Evolutionary conservation across 2,888 invertebrate species (phyloP), one percentile per base, ranked within the genome.

Genomic region (Synergus gifuensis): DNA sequence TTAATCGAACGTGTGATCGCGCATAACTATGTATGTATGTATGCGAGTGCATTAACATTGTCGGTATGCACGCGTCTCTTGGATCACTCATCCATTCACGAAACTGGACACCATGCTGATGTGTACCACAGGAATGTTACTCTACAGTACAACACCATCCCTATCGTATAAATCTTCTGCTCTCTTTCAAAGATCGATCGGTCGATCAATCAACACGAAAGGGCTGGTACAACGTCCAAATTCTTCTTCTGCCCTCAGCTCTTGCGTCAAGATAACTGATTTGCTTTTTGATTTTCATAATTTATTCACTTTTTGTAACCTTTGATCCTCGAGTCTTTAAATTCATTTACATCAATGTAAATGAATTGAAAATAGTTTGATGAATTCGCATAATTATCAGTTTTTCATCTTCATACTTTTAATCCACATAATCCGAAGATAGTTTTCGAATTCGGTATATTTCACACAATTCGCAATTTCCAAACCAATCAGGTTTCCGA

Each of bases 51-150:
- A 73, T 73, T 73, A 73, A 54, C 73, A 54, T 36, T 73, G 69
- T 28, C 16, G 69, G 46, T 69, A 69, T 69, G 69, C 16, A 49
- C 69, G 42, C 49, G 64, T 66, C 42, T 66, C 64, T 66, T 42
- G 64, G 42, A 66, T 40, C 64, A 42, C 42, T 42, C 64, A 66
- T 66, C 42, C 64, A 66, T 66, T 64, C 64, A 73, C 79, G 82
- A 84, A 83, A 84, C 78, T 81, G 77, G 76, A 84, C 73, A 82
- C 76, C 78, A 44, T 79, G 69, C 78, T 80, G 77, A 82, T 82
- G 80, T 78, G 64, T 77, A 79, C 79, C 77, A 28, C 16, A 62
- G 82, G 81, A 46, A 83, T 76, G 76, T 76, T 77, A 78, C 66
- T 49, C 66, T 60, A n/a, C 36, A 58, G 77, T 66, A 78, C 22